A percentile compares a stretch with the other conserved stretches of the same genome.
phyloP scores from a whole-genome alignment of 1,140 invertebrate species.

The Drosophila miranda region DNA sequence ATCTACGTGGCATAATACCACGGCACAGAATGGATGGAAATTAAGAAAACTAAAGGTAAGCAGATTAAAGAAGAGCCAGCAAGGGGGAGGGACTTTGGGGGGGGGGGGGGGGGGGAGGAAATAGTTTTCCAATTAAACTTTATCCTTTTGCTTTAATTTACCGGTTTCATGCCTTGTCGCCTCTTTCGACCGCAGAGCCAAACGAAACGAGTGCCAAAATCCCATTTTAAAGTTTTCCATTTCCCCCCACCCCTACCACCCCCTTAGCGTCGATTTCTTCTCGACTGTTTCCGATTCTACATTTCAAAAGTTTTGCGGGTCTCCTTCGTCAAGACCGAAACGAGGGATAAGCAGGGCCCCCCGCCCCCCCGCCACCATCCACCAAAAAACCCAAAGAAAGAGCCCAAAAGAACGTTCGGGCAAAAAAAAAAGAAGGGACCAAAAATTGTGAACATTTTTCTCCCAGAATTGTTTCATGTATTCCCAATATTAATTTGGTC shows the following conservation, averaged over 20 bases:
- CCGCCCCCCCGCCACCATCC: not conserved
- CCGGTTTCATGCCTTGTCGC: constrained; percentile 82
- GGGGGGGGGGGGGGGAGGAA: constrained; percentile 45
- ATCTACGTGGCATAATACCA: constrained; percentile 44
- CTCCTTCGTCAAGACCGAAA: constrained; percentile 25
- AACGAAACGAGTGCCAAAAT: constrained; percentile 53
- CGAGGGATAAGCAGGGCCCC: constrained; percentile 34
- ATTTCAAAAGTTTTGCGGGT: constrained; percentile 44
- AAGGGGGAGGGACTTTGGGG: not conserved
- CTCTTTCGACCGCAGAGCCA: constrained; percentile 80
- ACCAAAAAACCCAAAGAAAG: constrained; percentile 23
- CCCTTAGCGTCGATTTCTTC: constrained; percentile 57
- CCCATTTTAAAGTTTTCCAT: constrained; percentile 73
- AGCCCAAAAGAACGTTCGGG: constrained; percentile 19
- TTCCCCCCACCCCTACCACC: constrained; percentile 25
- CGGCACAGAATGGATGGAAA: constrained; percentile 75
- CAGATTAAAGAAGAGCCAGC: constrained; percentile 65
- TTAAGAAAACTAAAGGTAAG: constrained; percentile 80
- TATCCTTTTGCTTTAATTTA: constrained; percentile 82
- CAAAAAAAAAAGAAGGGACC: constrained; percentile 20
- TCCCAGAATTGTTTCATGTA: constrained; percentile 81
- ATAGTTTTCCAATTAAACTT: constrained; percentile 82
- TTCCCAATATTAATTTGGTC: constrained; percentile 82
- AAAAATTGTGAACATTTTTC: constrained; percentile 78
- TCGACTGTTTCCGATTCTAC: constrained; percentile 36